Percentiles rank a stretch among this genome's conserved stretches.
These are phyloP conservation scores for Eudemis profundana DNA, from an alignment of 2,888 invertebrate genomes.

Conservation along the genomic window DNA sequence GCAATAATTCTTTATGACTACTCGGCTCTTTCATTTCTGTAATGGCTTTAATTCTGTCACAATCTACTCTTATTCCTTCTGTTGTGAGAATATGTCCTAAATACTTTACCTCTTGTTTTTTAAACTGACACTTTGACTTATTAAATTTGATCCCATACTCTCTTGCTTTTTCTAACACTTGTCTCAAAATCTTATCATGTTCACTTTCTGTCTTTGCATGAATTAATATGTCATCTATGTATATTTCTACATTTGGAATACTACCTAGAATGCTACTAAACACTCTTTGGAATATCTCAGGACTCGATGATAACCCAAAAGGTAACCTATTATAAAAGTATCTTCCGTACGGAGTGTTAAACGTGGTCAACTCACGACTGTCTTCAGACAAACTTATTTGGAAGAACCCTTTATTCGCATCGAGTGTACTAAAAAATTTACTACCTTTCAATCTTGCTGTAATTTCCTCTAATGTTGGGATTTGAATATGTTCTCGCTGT, in stretches of 20 bases:
- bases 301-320: constrained; percentile 3
- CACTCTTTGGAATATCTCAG: constrained; percentile 9
- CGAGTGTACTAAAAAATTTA: constrained; percentile 5
- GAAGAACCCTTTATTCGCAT: constrained; percentile 13
- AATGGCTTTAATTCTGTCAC: background rate
- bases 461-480: constrained; percentile 6
- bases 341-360: constrained; percentile 5
- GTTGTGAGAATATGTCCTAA: too few species aligned
- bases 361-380: background rate
- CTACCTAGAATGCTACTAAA: background rate
- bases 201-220: constrained; percentile 5
- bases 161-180: background rate
- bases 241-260: constrained; percentile 9
- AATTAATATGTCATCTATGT: constrained; percentile 11
- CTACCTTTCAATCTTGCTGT: constrained; percentile 9
- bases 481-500: constrained; percentile 21
- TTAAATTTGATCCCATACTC: constrained; percentile 7
- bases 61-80: too few species aligned
- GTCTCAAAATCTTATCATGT: background rate
- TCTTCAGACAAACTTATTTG: background rate
- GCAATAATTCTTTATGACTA: constrained; percentile 10
- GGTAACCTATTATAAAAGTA: constrained; percentile 8
- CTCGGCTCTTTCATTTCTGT: constrained; percentile 5
- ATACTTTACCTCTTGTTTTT: background rate
- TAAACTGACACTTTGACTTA: background rate